Conservation (phyloP, 2,113 vertebrate genomes). For the Scalopus aquaticus region DNA sequence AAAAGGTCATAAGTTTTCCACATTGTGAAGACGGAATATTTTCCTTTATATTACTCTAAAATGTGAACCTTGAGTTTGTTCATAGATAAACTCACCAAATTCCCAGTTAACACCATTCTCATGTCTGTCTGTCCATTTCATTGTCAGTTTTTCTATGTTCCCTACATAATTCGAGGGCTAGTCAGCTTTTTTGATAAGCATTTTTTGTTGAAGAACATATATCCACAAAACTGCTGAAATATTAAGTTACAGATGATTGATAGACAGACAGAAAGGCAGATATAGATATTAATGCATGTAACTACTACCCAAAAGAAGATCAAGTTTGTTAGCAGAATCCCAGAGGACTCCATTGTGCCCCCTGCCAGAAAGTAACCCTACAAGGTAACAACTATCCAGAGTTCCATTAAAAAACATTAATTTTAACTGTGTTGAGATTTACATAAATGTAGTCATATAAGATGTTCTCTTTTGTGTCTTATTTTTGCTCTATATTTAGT, state of each 20-base stretch:
- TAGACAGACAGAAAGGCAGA: background rate
- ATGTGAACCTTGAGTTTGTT: background rate
- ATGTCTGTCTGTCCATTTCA: background rate
- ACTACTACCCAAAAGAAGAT: background rate
- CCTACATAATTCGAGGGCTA: background rate
- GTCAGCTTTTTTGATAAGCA: background rate
- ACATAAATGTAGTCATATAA: background rate
- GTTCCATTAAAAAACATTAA: background rate
- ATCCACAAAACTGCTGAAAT: background rate
- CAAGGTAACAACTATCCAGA: background rate
- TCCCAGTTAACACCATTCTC: background rate
- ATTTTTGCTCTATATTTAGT: background rate
- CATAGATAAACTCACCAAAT: background rate
- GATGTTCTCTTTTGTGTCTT: background rate
- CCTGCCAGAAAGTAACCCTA: background rate
- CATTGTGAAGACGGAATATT: background rate
- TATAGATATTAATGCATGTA: background rate
- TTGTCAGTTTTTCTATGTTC: background rate
- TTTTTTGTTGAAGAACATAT: background rate
- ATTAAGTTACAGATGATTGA: background rate
- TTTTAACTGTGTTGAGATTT: background rate
- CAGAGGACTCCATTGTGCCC: background rate
- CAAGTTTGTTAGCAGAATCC: background rate
- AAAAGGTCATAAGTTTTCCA: background rate
- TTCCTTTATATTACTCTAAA: slow-evolving; percentile 3